phyloP scores from a whole-genome alignment of 2,888 invertebrate species.

The Eupithecia tripunctaria region DNA sequence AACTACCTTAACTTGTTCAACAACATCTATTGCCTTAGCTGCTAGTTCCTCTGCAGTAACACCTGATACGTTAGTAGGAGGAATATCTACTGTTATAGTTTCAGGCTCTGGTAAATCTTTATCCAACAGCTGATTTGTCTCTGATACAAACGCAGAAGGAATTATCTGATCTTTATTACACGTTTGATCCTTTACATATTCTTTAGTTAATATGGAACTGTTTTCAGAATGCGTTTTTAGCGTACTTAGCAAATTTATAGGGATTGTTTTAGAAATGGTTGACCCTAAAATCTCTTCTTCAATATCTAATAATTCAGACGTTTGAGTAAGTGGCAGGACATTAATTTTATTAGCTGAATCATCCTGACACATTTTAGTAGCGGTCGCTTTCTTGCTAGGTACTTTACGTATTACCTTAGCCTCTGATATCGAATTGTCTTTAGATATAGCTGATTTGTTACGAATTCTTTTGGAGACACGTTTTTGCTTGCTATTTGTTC shows the following conservation, averaged over 20 bases:
- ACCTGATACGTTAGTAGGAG: neutral
- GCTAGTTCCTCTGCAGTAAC: neutral
- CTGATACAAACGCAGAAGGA: neutral
- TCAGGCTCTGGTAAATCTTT: neutral
- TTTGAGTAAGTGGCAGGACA: slow-evolving; percentile 41
- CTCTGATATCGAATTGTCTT: slow-evolving; percentile 10
- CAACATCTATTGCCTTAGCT: neutral
- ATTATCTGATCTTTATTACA: neutral
- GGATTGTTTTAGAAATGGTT: slow-evolving; percentile 48
- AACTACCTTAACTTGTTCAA: neutral
- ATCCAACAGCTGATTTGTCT: neutral
- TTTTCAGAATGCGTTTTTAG: slow-evolving; percentile 10
- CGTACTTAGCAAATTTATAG: slow-evolving; percentile 2
- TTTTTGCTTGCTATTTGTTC: slow-evolving; percentile 20
- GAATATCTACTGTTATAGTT: neutral
- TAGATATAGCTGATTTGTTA: slow-evolving; percentile 29
- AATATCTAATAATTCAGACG: slow-evolving; percentile 49
- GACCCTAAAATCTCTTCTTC: slow-evolving; percentile 37
- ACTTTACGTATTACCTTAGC: slow-evolving; percentile 11
- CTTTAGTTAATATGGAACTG: neutral
- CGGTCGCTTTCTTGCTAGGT: neutral
- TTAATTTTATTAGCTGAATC: neutral
- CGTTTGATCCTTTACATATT: neutral
- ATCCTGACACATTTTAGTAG: neutral
- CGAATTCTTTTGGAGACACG: slow-evolving; percentile 37